These are phyloP conservation scores for Drosophila maculinotata DNA, from an alignment of 2,888 invertebrate species.

Conservation along the genomic window DNA sequence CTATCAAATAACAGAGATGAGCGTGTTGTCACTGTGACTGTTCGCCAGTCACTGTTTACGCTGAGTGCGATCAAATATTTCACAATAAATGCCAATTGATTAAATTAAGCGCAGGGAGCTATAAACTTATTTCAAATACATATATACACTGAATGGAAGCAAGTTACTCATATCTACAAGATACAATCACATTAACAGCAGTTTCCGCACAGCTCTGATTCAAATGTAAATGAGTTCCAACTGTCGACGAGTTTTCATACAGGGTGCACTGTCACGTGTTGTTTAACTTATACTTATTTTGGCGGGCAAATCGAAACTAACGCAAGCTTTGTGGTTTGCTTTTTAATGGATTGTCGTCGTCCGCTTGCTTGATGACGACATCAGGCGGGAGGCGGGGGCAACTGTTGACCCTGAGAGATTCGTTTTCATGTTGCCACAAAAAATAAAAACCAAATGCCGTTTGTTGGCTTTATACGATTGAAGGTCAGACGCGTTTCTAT, in stretches of 20 bases:
- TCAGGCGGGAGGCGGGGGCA: slow-evolving; percentile 27
- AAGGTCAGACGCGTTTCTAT: slow-evolving; percentile 64
- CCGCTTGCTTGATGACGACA: slow-evolving; percentile 63
- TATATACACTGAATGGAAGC: no score
- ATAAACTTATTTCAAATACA: not conserved
- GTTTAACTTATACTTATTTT: slow-evolving; percentile 38
- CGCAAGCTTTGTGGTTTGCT: slow-evolving; percentile 15
- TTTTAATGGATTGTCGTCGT: slow-evolving; percentile 14
- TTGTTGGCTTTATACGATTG: slow-evolving; percentile 29
- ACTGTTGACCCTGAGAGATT: slow-evolving; percentile 46
- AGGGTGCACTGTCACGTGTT: slow-evolving; percentile 15
- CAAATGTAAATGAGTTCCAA: slow-evolving; percentile 8
- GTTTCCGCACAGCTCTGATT: slow-evolving; percentile 6
- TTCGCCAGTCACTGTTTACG: not conserved
- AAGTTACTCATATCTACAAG: slow-evolving; percentile 3
- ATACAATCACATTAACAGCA: not conserved
- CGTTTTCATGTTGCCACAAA: slow-evolving; percentile 50
- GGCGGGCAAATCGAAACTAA: slow-evolving; percentile 49
- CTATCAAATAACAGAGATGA: slow-evolving; percentile 36
- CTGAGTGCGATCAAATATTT: not conserved
- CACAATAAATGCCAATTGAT: not conserved
- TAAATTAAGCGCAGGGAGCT: not conserved
- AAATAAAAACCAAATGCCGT: slow-evolving; percentile 28
- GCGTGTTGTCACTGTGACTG: slow-evolving; percentile 20
- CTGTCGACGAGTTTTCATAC: slow-evolving; percentile 3